phyloP scores from a whole-genome alignment of 2,888 invertebrate genomes.

The Xestia c-nigrum region DNA sequence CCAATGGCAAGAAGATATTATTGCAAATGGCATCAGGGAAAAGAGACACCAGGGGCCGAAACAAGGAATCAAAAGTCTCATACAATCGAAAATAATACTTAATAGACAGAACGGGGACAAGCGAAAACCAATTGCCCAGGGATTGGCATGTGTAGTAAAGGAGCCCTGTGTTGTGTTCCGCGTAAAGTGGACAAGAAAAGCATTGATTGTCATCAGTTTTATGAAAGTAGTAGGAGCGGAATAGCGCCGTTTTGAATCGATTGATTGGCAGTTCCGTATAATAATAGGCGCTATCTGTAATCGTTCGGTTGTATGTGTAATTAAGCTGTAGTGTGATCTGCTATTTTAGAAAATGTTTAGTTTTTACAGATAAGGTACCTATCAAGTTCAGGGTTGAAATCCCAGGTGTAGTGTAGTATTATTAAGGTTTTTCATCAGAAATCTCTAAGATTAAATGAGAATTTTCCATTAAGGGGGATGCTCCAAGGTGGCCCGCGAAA shows the following conservation, averaged over 20 bases:
- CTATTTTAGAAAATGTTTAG: not conserved
- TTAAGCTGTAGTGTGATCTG: not conserved
- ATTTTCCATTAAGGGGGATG: no score
- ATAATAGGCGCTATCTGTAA: no score
- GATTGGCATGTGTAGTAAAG: not conserved
- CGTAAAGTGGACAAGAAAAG: not conserved
- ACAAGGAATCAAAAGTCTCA: not conserved
- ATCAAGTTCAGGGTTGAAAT: not conserved
- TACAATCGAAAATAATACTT: not conserved
- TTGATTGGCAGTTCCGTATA: no score
- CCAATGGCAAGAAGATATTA: not conserved
- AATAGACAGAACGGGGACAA: constrained; percentile 2
- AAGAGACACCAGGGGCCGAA: not conserved
- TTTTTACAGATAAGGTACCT: not conserved
- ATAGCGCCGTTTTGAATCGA: no score
- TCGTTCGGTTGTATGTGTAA: no score
- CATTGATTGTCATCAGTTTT: not conserved
- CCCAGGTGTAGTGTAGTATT: not conserved
- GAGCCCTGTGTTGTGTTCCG: not conserved
- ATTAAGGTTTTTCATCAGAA: not conserved
- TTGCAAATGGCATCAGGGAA: not conserved
- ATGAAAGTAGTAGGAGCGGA: no score
- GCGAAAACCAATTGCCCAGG: not conserved
- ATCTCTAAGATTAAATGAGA: not conserved
- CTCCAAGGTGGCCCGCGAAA: no score